These are phyloP conservation scores for Drosophila repletoides DNA, from an alignment of 1,140 invertebrate species.

Conservation along the genomic window DNA sequence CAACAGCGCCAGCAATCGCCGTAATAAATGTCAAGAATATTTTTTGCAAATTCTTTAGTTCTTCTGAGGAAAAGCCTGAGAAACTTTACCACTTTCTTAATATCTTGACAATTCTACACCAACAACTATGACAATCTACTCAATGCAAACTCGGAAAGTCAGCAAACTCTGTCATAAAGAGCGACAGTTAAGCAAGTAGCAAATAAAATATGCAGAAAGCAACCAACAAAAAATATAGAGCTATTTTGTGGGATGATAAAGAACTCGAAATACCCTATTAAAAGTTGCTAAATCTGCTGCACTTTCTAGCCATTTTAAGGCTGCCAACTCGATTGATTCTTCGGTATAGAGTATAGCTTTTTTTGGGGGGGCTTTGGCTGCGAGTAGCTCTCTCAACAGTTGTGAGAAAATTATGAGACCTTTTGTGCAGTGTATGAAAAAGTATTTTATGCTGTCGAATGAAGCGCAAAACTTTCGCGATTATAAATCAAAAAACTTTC, in stretches of 20 bases:
- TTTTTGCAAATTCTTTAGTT: neutral
- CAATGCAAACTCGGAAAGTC: slow-evolving; percentile 24
- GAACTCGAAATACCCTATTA: too few relatives aligned
- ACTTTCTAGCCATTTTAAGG: too few relatives aligned
- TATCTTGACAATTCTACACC: slow-evolving; percentile 32
- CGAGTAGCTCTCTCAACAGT: too few relatives aligned
- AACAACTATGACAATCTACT: slow-evolving; percentile 2
- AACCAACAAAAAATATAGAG: too few relatives aligned
- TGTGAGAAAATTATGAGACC: neutral
- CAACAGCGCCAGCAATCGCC: too few relatives aligned
- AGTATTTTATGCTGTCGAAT: slow-evolving; percentile 38
- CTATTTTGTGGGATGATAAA: too few relatives aligned
- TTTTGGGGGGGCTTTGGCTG: too few relatives aligned
- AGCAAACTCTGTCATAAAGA: slow-evolving; percentile 15
- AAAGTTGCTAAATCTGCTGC: too few relatives aligned
- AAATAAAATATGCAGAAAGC: neutral
- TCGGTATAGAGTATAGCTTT: too few relatives aligned
- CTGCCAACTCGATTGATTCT: too few relatives aligned
- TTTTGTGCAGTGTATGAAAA: slow-evolving; percentile 12
- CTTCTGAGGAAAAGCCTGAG: neutral
- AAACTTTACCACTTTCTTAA: slow-evolving; percentile 19
- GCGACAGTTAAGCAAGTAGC: neutral
- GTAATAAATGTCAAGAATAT: neutral
- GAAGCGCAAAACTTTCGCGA: slow-evolving; percentile 63
- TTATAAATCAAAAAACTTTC: slow-evolving; percentile 76